Percentiles rank a stretch among this genome's conserved stretches.
phyloP scores from a whole-genome alignment of 2,797 vertebrate species.

The Hybognathus amarus region DNA sequence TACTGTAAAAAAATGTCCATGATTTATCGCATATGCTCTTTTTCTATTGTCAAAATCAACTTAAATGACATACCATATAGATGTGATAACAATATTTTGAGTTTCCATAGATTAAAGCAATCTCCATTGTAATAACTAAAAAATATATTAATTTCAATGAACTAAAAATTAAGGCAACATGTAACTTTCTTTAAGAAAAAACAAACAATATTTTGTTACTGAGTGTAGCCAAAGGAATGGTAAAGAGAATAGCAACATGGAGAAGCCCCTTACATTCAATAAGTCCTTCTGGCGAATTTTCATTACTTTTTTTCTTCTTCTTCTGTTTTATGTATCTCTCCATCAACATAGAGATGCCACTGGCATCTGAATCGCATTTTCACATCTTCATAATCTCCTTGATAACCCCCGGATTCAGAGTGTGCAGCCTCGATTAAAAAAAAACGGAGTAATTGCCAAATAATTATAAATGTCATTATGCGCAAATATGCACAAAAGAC shows the following conservation, averaged over 20 bases:
- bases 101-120: no score
- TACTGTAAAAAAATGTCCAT: no score
- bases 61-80: no score
- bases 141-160: no score
- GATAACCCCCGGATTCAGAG: neutral
- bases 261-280: slow-evolving; percentile 21
- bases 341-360: slow-evolving; percentile 17
- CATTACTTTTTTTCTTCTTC: neutral
- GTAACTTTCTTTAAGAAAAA: no score
- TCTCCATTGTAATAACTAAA: no score
- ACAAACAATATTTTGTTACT: no score
- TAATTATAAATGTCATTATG: slow-evolving; percentile 62
- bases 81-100: no score
- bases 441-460: slow-evolving; percentile 59
- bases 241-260: slow-evolving; percentile 32
- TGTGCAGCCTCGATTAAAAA: slow-evolving; percentile 44
- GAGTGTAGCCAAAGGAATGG: neutral
- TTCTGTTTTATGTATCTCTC: slow-evolving; percentile 5
- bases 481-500: slow-evolving; percentile 55
- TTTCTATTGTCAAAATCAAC: no score
- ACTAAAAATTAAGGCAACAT: no score
- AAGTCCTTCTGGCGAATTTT: slow-evolving; percentile 29
- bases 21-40: no score
- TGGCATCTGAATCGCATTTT: slow-evolving; percentile 36
- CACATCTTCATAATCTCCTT: slow-evolving; percentile 31